phyloP scores from a whole-genome alignment of 2,888 invertebrate species.

The Synergus itoensis region DNA sequence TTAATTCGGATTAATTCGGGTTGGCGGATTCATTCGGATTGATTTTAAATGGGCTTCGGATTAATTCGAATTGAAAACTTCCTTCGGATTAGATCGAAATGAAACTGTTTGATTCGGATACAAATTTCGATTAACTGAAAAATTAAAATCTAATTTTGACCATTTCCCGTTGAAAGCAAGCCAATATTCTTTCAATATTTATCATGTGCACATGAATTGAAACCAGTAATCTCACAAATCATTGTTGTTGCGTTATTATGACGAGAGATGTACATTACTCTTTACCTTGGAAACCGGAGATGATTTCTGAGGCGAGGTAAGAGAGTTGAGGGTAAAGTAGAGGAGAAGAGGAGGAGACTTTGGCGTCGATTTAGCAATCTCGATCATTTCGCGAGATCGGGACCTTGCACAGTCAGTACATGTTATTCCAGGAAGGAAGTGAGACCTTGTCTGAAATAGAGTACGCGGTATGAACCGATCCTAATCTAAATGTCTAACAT shows the following conservation, averaged over 20 bases:
- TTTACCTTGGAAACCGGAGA: slow-evolving; percentile 36
- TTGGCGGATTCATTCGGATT: too few species aligned
- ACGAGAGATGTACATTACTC: slow-evolving; percentile 16
- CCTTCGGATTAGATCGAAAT: too few species aligned
- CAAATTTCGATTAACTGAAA: not conserved
- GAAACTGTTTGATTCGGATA: too few species aligned
- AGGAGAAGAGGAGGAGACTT: not conserved
- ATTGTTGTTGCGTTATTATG: slow-evolving; percentile 11
- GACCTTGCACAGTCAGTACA: not conserved
- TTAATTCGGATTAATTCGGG: too few species aligned
- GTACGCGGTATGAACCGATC: not conserved
- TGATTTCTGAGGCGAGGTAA: slow-evolving; percentile 17
- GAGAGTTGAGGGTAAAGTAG: not conserved
- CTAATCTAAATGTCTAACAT: slow-evolving; percentile 12
- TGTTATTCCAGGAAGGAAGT: not conserved
- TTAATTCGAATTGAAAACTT: too few species aligned
- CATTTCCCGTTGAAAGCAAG: not conserved
- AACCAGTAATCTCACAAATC: slow-evolving; percentile 28
- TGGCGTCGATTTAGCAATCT: slow-evolving; percentile 26
- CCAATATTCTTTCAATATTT: not conserved
- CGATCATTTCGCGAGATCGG: slow-evolving; percentile 10
- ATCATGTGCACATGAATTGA: slow-evolving; percentile 1
- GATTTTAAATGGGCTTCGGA: too few species aligned
- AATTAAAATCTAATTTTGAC: not conserved
- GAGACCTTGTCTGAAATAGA: slow-evolving; percentile 5